A percentile compares a stretch with the other conserved stretches of the same genome.
These are phyloP conservation scores for Dolichopus griseipennis DNA, from an alignment of 2,888 invertebrate genomes.

Conservation along the genomic window DNA sequence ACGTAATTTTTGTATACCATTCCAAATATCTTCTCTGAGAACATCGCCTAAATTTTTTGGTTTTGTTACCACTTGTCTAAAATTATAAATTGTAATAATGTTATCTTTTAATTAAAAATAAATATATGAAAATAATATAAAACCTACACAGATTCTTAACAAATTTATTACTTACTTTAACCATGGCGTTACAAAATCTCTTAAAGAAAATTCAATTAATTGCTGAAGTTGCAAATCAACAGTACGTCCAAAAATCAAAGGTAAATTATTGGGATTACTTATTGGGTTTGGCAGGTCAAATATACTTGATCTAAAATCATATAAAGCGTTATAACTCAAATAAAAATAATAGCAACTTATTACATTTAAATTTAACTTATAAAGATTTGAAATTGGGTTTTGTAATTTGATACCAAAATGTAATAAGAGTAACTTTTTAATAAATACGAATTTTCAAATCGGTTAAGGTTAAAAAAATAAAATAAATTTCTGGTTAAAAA, in stretches of 20 bases:
- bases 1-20: slow-evolving; percentile 64
- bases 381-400: too few species aligned
- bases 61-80: slow-evolving; percentile 54
- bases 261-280: slow-evolving; percentile 51
- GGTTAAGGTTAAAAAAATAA: too few species aligned
- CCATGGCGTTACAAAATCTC: slow-evolving; percentile 74
- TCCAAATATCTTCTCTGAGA: slow-evolving; percentile 75
- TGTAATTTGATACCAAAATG: too few species aligned
- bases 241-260: slow-evolving; percentile 73
- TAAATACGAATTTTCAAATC: too few species aligned
- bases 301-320: slow-evolving; percentile 33
- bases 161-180: slow-evolving; percentile 42
- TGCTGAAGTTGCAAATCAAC: slow-evolving; percentile 78
- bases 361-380: too few species aligned
- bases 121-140: too few species aligned
- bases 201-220: slow-evolving; percentile 65
- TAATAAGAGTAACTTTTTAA: too few species aligned
- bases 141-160: background rate
- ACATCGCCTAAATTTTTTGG: slow-evolving; percentile 56
- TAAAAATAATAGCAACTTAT: too few species aligned
- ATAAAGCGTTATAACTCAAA: background rate
- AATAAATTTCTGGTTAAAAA: too few species aligned
- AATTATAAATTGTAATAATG: slow-evolving; percentile 12
- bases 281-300: slow-evolving; percentile 42
- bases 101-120: too few species aligned